phyloP scores from a whole-genome alignment of 2,888 invertebrate species.

The Papilio elwesi region DNA sequence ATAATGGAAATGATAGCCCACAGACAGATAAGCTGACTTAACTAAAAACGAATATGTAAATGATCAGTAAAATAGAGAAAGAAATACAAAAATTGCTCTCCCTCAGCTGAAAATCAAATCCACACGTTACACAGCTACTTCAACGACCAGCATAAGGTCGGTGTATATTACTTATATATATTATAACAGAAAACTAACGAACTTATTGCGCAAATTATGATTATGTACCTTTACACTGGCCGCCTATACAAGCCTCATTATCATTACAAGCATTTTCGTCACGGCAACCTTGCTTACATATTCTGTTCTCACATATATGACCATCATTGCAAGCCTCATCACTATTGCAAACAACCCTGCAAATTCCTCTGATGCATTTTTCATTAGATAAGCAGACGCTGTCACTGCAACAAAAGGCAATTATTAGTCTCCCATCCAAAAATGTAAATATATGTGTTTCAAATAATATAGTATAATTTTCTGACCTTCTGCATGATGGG shows the following conservation, averaged over 20 bases:
- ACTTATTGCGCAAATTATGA: constrained; percentile 1
- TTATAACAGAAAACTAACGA: too few relatives aligned
- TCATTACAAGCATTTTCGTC: constrained; percentile 91
- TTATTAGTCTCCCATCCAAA: neutral
- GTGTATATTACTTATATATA: too few relatives aligned
- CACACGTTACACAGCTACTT: too few relatives aligned
- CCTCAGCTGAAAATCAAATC: too few relatives aligned
- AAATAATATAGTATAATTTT: neutral
- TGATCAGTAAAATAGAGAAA: too few relatives aligned
- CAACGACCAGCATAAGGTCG: too few relatives aligned
- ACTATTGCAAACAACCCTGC: constrained; percentile 93
- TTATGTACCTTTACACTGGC: constrained; percentile 89
- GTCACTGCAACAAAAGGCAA: constrained; percentile 84
- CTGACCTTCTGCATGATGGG: constrained; percentile 89
- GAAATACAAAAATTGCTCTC: too few relatives aligned
- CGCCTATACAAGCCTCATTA: constrained; percentile 91
- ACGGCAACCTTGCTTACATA: constrained; percentile 94
- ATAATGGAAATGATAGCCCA: too few relatives aligned
- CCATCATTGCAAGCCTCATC: constrained; percentile 91
- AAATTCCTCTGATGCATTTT: constrained; percentile 92
- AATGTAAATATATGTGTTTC: neutral
- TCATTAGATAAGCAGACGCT: constrained; percentile 93
- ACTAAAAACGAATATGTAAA: too few relatives aligned
- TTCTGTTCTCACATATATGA: constrained; percentile 93
- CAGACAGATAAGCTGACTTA: too few relatives aligned